Conservation (phyloP, 1,140 invertebrate species). For the Drosophila tsacasi region DNA sequence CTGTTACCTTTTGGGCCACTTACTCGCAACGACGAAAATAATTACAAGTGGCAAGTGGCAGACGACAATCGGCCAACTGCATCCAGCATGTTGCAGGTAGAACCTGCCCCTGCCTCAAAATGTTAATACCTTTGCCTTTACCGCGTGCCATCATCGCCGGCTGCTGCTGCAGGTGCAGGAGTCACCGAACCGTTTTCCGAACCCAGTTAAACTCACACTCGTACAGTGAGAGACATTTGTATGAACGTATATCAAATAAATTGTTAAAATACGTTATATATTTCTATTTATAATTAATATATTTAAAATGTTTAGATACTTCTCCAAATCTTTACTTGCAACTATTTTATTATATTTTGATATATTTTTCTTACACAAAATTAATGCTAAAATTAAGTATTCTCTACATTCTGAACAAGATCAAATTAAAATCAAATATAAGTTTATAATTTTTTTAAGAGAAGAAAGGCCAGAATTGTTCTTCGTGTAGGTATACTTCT, state of each 20-base stretch:
- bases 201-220: slow-evolving; percentile 24
- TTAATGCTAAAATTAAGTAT: no score
- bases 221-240: background rate
- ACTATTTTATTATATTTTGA: no score
- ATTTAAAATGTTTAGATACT: no score
- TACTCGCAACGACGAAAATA: slow-evolving; percentile 39
- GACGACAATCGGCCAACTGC: slow-evolving; percentile 42
- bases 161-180: slow-evolving; percentile 67
- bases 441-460: no score
- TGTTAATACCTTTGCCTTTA: slow-evolving; percentile 20
- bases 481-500: background rate
- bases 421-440: no score
- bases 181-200: slow-evolving; percentile 56
- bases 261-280: background rate
- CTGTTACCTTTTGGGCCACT: slow-evolving; percentile 42
- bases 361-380: no score
- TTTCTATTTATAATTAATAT: no score
- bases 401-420: no score
- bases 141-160: slow-evolving; percentile 65
- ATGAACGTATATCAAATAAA: background rate
- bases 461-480: background rate
- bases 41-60: slow-evolving; percentile 48
- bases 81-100: slow-evolving; percentile 46
- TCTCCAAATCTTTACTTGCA: no score
- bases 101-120: slow-evolving; percentile 17